These are phyloP conservation scores for Entomyzon cyanotis DNA, from an alignment of 2,113 vertebrate species.

Conservation along the genomic window DNA sequence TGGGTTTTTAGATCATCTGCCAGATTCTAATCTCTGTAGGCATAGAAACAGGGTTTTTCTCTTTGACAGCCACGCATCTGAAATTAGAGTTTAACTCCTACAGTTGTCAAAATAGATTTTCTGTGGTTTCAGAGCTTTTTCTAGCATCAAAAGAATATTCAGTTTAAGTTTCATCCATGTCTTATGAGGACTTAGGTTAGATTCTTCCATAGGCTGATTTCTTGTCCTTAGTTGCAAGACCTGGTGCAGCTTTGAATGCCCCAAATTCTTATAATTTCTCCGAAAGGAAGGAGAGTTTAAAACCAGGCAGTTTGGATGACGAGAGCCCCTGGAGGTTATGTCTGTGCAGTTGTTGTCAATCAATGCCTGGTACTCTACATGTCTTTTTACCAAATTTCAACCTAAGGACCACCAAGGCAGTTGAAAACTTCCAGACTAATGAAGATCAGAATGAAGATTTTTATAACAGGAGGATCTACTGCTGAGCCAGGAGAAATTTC, in stretches of 20 bases:
- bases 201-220: not conserved
- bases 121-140: constrained; percentile 57
- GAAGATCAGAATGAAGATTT: not conserved
- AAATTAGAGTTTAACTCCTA: constrained; percentile 68
- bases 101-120: constrained; percentile 69
- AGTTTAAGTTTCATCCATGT: constrained; percentile 1
- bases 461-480: not conserved
- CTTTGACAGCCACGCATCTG: constrained; percentile 55
- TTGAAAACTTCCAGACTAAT: not conserved
- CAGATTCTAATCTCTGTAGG: constrained; percentile 61
- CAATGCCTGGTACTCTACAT: not conserved
- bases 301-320: not conserved
- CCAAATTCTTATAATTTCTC: not conserved
- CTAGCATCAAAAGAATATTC: constrained; percentile 44
- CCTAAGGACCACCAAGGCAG: not conserved
- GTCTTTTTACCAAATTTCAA: not conserved
- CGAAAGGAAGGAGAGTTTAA: not conserved
- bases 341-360: not conserved
- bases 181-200: constrained; percentile 10
- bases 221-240: not conserved
- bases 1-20: constrained; percentile 59
- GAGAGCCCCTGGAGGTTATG: not conserved
- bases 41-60: constrained; percentile 36
- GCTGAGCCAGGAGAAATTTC: not conserved
- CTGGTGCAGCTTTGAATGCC: not conserved